Evolutionary conservation across 2,888 invertebrate species (phyloP).

Genomic region (Pteria penguin): DNA sequence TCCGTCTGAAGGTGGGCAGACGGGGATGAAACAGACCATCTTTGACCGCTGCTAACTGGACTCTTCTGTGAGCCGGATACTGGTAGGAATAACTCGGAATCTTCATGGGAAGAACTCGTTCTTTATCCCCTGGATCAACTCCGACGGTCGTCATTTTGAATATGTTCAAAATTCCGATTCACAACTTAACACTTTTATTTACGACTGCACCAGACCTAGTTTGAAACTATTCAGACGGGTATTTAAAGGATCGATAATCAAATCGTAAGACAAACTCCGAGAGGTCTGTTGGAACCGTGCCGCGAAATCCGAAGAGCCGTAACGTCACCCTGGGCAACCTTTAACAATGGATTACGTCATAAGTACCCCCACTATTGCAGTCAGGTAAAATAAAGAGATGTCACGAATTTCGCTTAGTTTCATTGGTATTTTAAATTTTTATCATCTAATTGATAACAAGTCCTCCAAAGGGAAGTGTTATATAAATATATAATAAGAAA

Average conservation of each 20-base stretch:
- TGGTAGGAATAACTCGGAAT: slow-evolving; percentile 76
- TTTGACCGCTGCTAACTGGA: slow-evolving; percentile 76
- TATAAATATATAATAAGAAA: no score
- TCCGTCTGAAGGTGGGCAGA: slow-evolving; percentile 76
- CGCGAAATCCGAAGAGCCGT: slow-evolving; percentile 1
- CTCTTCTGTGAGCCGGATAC: slow-evolving; percentile 71
- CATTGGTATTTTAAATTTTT: no score
- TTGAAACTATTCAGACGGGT: background rate
- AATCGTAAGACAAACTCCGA: slow-evolving; percentile 13
- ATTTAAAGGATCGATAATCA: background rate
- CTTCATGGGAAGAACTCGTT: slow-evolving; percentile 66
- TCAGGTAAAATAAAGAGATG: no score
- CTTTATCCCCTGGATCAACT: slow-evolving; percentile 59
- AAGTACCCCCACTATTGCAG: no score
- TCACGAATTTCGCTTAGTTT: no score
- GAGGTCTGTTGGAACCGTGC: background rate
- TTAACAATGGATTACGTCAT: slow-evolving; percentile 55
- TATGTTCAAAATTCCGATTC: background rate
- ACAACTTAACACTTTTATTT: background rate
- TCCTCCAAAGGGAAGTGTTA: no score
- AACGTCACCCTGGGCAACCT: slow-evolving; percentile 59
- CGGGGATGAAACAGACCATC: slow-evolving; percentile 76
- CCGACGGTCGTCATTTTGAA: slow-evolving; percentile 75
- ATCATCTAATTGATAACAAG: no score
- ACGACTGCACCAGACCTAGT: background rate